Conservation (phyloP, 1,140 invertebrate species). For the Nylanderia fulva region DNA sequence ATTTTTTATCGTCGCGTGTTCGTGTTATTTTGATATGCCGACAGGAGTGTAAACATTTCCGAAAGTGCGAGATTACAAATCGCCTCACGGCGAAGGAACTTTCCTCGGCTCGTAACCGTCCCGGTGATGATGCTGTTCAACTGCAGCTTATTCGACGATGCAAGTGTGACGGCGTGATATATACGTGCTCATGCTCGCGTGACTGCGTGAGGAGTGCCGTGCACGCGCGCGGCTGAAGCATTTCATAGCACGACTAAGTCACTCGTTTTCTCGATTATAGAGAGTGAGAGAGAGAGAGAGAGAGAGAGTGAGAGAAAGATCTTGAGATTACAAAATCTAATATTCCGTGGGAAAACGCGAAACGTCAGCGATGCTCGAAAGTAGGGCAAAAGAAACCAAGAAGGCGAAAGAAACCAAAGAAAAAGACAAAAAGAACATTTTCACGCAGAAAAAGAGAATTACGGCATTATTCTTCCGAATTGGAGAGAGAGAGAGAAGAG, state of each 20-base stretch:
- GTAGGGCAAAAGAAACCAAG: conserved; percentile 34
- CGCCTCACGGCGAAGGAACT: conserved; percentile 10
- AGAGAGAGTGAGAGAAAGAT: background rate
- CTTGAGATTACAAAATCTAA: conserved; percentile 51
- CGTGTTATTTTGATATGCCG: background rate
- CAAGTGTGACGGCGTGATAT: conserved; percentile 65
- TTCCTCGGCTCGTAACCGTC: conserved; percentile 54
- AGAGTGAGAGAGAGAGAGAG: too few relatives aligned
- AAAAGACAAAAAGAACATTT: conserved; percentile 10
- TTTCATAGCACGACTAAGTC: conserved; percentile 37
- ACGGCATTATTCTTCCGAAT: conserved; percentile 12
- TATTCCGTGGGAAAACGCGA: conserved; percentile 38
- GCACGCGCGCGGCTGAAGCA: conserved; percentile 54
- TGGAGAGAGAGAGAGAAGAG: background rate
- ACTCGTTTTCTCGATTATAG: conserved; percentile 5
- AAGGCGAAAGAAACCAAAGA: background rate
- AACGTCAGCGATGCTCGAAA: conserved; percentile 31
- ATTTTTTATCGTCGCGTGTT: background rate
- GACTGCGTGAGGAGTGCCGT: conserved; percentile 63
- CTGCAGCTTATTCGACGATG: conserved; percentile 64
- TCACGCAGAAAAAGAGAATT: conserved; percentile 12
- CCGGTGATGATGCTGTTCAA: conserved; percentile 63
- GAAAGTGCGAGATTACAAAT: conserved; percentile 18
- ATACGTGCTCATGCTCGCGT: conserved; percentile 69
- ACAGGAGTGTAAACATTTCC: background rate